Evolutionary conservation across 2,888 invertebrate species (phyloP).

Genomic region (Drosophila merina): DNA sequence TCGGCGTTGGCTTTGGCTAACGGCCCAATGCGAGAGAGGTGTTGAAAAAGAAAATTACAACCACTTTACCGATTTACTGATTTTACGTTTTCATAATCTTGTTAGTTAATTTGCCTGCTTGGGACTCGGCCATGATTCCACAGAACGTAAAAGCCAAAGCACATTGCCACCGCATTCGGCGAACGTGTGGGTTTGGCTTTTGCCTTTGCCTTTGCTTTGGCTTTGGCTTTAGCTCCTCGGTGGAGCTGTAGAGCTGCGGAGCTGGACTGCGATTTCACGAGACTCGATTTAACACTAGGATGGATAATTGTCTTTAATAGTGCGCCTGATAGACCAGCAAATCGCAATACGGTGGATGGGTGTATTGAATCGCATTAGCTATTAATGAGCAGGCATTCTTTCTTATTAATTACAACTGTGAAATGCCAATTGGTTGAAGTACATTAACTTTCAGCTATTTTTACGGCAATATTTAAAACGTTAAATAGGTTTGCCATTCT

Average conservation of each 20-base stretch:
- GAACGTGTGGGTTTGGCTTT: conserved; percentile 47
- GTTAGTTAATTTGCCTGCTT: conserved; percentile 80
- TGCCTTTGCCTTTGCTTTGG: conserved; percentile 12
- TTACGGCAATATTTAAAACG: neutral
- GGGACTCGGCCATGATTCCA: conserved; percentile 47
- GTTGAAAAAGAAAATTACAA: conserved; percentile 84
- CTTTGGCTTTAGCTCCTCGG: neutral
- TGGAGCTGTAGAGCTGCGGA: too few relatives aligned
- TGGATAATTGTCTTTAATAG: conserved; percentile 42
- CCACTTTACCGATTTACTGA: conserved; percentile 83
- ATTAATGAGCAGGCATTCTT: conserved; percentile 40
- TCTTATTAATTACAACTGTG: conserved; percentile 22
- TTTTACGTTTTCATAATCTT: conserved; percentile 82
- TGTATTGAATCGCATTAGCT: conserved; percentile 40
- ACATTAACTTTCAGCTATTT: neutral
- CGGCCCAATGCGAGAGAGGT: conserved; percentile 80
- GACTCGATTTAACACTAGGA: conserved; percentile 43
- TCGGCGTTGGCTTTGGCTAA: conserved; percentile 51
- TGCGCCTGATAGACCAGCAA: conserved; percentile 41
- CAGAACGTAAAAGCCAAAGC: conserved; percentile 49
- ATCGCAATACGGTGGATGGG: conserved; percentile 31
- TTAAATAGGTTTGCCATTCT: neutral
- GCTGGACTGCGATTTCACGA: conserved; percentile 25
- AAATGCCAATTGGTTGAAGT: conserved; percentile 1
- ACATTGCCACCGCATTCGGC: conserved; percentile 37